Evolutionary conservation across 2,113 vertebrate species (phyloP).

Genomic region (Centropristis striata): DNA sequence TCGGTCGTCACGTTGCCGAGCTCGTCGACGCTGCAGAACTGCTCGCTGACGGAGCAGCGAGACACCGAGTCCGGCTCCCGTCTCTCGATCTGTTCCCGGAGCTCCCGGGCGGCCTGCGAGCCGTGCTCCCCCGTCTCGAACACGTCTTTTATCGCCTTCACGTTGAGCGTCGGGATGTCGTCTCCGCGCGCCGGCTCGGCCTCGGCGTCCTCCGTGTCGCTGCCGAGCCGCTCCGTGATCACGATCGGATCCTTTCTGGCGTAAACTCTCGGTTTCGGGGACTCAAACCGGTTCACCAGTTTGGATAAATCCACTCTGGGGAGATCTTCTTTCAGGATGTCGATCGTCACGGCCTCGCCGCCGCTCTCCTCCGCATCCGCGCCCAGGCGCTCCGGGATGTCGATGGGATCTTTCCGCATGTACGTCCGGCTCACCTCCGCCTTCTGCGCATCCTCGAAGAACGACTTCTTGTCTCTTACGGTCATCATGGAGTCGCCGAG

Average conservation of each 20-base stretch:
- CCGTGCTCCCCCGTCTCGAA: conserved; percentile 87
- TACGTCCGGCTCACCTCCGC: conserved; percentile 83
- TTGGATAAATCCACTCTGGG: conserved; percentile 84
- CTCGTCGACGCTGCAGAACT: conserved; percentile 82
- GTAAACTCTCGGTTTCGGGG: conserved; percentile 80
- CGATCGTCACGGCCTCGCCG: conserved; percentile 67
- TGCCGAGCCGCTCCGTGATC: conserved; percentile 82
- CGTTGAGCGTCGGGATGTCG: conserved; percentile 82
- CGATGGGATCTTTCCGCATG: conserved; percentile 83
- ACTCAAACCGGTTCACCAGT: conserved; percentile 85
- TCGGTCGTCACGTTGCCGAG: conserved; percentile 81
- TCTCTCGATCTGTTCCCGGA: conserved; percentile 80
- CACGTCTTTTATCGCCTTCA: conserved; percentile 86
- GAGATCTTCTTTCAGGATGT: conserved; percentile 79
- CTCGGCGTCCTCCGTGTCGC: conserved; percentile 82
- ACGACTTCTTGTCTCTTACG: conserved; percentile 85
- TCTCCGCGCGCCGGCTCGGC: conserved; percentile 74
- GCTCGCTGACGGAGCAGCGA: too few species aligned
- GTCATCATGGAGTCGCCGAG: conserved; percentile 83
- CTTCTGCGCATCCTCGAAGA: conserved; percentile 86
- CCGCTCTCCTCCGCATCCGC: conserved; percentile 82
- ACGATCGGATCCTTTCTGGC: conserved; percentile 83
- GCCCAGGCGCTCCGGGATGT: conserved; percentile 81
- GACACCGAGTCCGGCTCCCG: conserved; percentile 68
- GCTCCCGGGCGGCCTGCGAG: conserved; percentile 83